Conservation (phyloP, 2,113 vertebrate species). For the Sylvicapra grimmia region DNA sequence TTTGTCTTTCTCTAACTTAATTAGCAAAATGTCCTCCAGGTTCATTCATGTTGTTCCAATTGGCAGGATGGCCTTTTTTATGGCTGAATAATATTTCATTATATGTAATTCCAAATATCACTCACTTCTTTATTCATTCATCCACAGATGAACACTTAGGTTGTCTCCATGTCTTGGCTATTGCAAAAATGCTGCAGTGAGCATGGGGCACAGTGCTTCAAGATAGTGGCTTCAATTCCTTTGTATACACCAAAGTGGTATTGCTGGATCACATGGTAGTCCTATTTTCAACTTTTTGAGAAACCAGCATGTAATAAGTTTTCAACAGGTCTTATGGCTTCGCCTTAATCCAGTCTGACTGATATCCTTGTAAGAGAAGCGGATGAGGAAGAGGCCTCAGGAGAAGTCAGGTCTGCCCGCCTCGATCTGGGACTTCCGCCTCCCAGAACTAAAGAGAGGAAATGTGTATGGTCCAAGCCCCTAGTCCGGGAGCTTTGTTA, state of each 20-base stretch:
- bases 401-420: not conserved
- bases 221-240: not conserved
- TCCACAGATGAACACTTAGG: not conserved
- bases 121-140: not conserved
- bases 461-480: not conserved
- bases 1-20: not conserved
- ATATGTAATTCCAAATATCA: not conserved
- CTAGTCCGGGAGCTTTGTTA: not conserved
- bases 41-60: not conserved
- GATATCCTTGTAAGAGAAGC: not conserved
- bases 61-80: not conserved
- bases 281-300: not conserved
- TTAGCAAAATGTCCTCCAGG: not conserved
- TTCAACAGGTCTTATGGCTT: not conserved
- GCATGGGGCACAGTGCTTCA: not conserved
- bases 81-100: not conserved
- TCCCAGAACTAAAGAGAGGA: not conserved
- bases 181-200: not conserved
- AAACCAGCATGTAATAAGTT: not conserved
- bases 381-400: not conserved
- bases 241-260: not conserved
- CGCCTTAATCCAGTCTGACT: not conserved
- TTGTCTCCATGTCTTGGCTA: not conserved
- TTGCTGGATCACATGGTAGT: too few relatives aligned
- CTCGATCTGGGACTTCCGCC: not conserved